These are phyloP conservation scores for Microtus montanus DNA, from an alignment of 2,113 vertebrate species.

Conservation along the genomic window DNA sequence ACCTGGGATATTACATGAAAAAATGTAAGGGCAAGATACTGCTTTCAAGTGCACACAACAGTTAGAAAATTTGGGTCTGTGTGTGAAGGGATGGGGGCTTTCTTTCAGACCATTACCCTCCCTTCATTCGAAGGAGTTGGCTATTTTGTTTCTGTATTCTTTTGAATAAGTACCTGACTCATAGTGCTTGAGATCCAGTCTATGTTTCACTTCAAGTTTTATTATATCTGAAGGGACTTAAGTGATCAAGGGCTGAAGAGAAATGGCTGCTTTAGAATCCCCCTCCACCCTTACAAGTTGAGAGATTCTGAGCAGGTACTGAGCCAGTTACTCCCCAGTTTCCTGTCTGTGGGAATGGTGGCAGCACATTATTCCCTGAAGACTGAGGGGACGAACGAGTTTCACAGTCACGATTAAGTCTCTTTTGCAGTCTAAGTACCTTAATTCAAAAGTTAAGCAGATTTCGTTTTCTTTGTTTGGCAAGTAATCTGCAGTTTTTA, in stretches of 20 bases:
- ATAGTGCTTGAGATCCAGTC: neutral
- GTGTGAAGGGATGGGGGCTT: neutral
- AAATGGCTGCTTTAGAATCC: neutral
- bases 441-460: slow-evolving; percentile 47
- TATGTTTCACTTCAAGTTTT: slow-evolving; percentile 25
- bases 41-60: neutral
- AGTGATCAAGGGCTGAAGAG: neutral
- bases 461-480: slow-evolving; percentile 23
- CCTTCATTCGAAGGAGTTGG: neutral
- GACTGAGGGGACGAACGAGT: neutral
- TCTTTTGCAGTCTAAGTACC: neutral
- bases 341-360: neutral
- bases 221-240: neutral
- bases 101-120: neutral
- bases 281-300: neutral
- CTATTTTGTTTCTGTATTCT: slow-evolving; percentile 17
- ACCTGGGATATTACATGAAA: neutral
- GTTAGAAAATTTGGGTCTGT: neutral
- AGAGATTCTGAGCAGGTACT: neutral
- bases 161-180: neutral
- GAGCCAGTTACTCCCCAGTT: neutral
- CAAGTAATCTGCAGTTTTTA: slow-evolving; percentile 50
- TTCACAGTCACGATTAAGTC: neutral
- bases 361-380: neutral
- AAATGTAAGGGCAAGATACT: neutral